These are phyloP conservation scores for Lasioglossum leucozonium DNA, from an alignment of 2,888 invertebrate species.

Conservation along the genomic window DNA sequence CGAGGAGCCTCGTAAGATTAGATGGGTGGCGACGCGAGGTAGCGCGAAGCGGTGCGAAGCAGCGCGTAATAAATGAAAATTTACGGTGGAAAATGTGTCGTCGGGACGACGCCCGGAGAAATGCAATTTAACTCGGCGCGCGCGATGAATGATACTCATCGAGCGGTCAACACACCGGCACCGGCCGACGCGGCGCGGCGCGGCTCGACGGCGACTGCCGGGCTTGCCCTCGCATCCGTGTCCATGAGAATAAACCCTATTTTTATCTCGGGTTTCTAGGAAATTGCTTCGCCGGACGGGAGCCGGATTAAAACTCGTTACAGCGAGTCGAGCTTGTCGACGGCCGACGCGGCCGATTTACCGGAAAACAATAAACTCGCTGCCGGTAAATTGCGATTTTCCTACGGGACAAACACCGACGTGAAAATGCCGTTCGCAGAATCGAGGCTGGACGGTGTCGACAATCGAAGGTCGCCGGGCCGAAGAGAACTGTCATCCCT, in stretches of 20 bases:
- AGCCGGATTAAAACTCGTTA: constrained; percentile 19
- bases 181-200: neutral
- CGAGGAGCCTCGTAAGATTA: neutral
- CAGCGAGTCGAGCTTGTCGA: neutral
- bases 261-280: constrained; percentile 23
- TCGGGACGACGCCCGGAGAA: constrained; percentile 62
- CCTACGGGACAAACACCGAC: too few species aligned
- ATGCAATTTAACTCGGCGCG: constrained; percentile 67
- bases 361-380: neutral
- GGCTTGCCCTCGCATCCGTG: neutral
- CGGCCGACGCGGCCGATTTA: neutral
- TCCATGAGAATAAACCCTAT: constrained; percentile 44
- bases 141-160: constrained; percentile 52
- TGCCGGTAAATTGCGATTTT: neutral
- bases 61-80: constrained; percentile 51
- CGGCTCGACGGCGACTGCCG: too few species aligned
- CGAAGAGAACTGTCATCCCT: neutral
- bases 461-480: constrained; percentile 40
- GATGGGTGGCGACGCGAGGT: neutral
- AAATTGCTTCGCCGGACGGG: constrained; percentile 42
- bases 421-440: neutral
- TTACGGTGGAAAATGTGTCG: constrained; percentile 56
- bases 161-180: constrained; percentile 41
- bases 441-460: constrained; percentile 12
- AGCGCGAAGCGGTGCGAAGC: neutral